Conservation (phyloP, 92 coral and sea anemone species). For the Porites divaricata region DNA sequence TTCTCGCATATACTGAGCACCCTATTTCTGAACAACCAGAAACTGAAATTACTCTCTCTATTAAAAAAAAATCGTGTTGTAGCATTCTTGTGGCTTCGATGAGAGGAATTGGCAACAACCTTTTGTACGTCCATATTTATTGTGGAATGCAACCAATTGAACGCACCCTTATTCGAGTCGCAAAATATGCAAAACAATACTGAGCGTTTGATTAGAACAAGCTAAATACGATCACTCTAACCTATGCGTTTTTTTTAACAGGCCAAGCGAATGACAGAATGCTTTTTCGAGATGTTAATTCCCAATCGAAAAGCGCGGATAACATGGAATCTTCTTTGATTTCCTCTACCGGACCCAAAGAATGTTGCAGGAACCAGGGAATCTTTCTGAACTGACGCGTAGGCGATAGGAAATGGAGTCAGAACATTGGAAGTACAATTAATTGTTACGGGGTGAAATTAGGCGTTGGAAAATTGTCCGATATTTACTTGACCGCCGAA, state of each 20-base stretch:
- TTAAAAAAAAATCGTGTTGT: no score
- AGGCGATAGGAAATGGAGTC: background rate
- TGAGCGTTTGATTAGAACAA: background rate
- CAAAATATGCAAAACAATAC: background rate
- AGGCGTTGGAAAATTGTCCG: background rate
- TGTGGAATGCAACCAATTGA: no score
- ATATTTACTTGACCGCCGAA: no score
- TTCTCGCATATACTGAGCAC: no score
- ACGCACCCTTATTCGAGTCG: no score
- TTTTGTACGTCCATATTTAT: no score
- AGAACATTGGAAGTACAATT: no score
- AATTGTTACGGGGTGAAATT: no score
- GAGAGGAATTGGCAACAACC: no score
- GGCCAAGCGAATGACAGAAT: conserved; percentile 85
- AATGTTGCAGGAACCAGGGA: background rate
- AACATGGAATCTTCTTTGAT: background rate
- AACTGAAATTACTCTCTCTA: no score
- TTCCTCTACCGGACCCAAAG: background rate
- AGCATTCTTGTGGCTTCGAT: no score
- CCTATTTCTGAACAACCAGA: no score
- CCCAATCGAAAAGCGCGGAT: conserved; percentile 74
- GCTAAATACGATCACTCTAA: background rate
- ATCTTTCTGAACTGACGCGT: background rate
- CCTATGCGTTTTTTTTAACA: conserved; percentile 16
- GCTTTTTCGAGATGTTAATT: conserved; percentile 85